Base-by-base conservation (phyloP, 1,140 invertebrate species). In the Scaptomyza graminum region DNA sequence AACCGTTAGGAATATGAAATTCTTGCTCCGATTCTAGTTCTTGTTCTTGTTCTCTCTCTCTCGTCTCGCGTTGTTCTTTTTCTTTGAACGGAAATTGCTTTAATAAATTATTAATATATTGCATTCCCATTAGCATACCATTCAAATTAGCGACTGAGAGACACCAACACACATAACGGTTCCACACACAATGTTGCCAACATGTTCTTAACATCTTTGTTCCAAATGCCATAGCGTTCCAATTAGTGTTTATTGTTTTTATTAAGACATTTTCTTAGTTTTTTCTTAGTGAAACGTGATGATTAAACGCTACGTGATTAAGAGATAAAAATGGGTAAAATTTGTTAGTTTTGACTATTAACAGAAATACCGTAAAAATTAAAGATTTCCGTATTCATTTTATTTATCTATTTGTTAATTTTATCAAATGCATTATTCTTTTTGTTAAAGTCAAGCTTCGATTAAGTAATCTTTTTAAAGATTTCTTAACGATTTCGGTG, bases 51-150 rank as follows among this genome's bases (percentile, higher is more conserved):
- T 68, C 12, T 72, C 9, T 3, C 9, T 37, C 3, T 37, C 9
- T n/a, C n/a, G n/a, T n/a, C n/a, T n/a, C n/a, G n/a, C n/a, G n/a
- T n/a, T n/a, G 3, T 37, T 37, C 9, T 9, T 3, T 41, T 3
- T 41, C 37, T n/a, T n/a, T 61, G 69, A 81, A 49, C 77, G 82
- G 81, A 85, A 87, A 85, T 85, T 85, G 82, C 68, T 74, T 87
- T 81, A 81, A 85, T 87, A 85, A 85, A 81, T 84, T 71, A 87
- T 85, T 85, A 84, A 84, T 79, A 79, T 68, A 41, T 73, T 62
- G 31, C 57, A 68, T 72, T 76, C 7, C 46, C 13, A 83, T 84
- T 84, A 76, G 76, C 76, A 76, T 84, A 60, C 64, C 16, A 56
- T n/a, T 31, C 41, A 22, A 44, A 22, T 68, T 54, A 55, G 56